These are phyloP conservation scores for Blennius ocellaris DNA, from an alignment of 2,113 vertebrate species.

Conservation along the genomic window DNA sequence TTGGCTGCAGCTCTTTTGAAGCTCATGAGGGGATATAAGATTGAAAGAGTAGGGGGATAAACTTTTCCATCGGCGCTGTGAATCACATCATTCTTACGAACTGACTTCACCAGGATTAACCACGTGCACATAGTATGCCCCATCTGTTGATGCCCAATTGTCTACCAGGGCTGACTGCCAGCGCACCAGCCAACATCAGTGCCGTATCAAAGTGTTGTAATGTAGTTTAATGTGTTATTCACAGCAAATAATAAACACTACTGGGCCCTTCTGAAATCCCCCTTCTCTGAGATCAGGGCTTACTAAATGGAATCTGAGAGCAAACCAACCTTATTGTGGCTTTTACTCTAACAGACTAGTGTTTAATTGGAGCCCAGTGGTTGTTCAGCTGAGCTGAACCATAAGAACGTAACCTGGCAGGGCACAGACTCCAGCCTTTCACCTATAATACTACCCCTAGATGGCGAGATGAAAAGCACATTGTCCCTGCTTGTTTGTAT, in stretches of 20 bases:
- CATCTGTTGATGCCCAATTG: constrained; percentile 24
- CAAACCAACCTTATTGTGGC: background rate
- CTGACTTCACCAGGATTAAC: constrained; percentile 52
- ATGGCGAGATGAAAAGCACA: constrained; percentile 2
- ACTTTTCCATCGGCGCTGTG: constrained; percentile 21
- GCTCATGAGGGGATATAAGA: constrained; percentile 18
- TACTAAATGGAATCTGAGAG: constrained; percentile 16
- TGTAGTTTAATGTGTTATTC: constrained; percentile 23
- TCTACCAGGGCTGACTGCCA: constrained; percentile 12
- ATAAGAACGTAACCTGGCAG: constrained; percentile 52
- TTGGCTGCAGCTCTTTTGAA: constrained; percentile 50
- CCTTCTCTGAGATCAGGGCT: constrained; percentile 8
- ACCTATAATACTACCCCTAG: constrained; percentile 14
- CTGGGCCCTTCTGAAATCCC: background rate
- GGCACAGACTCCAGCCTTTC: constrained; percentile 27
- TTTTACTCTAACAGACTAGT: constrained; percentile 34
- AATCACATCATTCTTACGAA: constrained; percentile 32
- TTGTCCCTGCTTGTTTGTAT: constrained; percentile 57
- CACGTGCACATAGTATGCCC: constrained; percentile 2
- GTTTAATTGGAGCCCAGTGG: constrained; percentile 35
- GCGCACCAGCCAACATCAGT: constrained; percentile 15
- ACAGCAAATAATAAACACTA: constrained; percentile 15
- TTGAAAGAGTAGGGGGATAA: constrained; percentile 32
- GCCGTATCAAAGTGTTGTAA: background rate
- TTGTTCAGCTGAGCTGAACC: constrained; percentile 25